These are phyloP conservation scores for Drosophila tripunctata DNA, from an alignment of 2,888 invertebrate species.

Conservation along the genomic window DNA sequence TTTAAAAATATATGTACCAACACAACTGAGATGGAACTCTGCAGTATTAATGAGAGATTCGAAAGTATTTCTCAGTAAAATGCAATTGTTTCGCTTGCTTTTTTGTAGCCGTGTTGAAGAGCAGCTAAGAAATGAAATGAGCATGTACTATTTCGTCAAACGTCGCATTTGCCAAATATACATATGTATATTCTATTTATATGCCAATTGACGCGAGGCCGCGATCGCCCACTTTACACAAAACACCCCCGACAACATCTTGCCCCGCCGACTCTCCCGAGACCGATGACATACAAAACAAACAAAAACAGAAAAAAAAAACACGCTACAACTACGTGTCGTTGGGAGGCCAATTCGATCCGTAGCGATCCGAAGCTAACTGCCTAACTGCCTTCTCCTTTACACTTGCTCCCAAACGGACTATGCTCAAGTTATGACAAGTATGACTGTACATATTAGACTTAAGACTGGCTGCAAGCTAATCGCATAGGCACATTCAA, in stretches of 20 bases:
- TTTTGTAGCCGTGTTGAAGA: neutral
- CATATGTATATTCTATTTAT: slow-evolving; percentile 65
- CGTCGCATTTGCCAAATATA: slow-evolving; percentile 48
- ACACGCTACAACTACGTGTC: slow-evolving; percentile 38
- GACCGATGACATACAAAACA: slow-evolving; percentile 23
- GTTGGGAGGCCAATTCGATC: slow-evolving; percentile 29
- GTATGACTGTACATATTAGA: neutral
- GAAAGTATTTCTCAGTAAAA: neutral
- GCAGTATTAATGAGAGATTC: neutral
- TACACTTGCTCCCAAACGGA: neutral
- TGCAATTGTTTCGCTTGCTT: neutral
- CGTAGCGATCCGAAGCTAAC: neutral
- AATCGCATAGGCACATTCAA: slow-evolving; percentile 22
- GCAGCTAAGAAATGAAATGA: slow-evolving; percentile 25
- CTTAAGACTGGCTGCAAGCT: slow-evolving; percentile 30
- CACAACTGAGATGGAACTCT: neutral
- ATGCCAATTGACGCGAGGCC: slow-evolving; percentile 69
- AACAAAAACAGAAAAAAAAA: too few species aligned
- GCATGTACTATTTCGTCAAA: slow-evolving; percentile 24
- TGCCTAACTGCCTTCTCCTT: neutral
- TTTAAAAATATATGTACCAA: neutral
- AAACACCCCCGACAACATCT: neutral
- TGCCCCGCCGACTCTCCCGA: neutral
- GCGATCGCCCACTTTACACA: slow-evolving; percentile 61
- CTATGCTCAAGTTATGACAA: neutral